Evolutionary conservation across 2,797 vertebrate genomes (phyloP), one percentile per base, ranked within the genome.

Genomic region (Mus caroli): DNA sequence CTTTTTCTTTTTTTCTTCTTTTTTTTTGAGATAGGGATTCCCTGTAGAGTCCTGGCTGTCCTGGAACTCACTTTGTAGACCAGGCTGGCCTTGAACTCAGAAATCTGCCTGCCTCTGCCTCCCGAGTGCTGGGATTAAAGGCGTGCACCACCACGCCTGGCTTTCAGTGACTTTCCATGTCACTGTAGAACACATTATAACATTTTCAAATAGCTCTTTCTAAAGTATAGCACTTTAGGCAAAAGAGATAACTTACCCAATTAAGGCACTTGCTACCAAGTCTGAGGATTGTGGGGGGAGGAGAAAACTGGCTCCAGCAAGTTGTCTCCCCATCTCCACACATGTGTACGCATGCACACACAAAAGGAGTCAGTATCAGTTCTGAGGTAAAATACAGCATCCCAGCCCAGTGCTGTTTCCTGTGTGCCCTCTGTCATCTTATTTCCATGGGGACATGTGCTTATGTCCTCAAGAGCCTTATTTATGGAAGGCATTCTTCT

Each of bases 401-500:
- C 56, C 69, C 83, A 58, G 77, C 58, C 79, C 31, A 28, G 67
- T 54, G 40, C 76, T 85, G 10, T 75, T 69, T 58, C 22, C 26
- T 12, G 83, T 50, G n/a, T 90, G 24, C 60, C 22, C 31, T 12
- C 84, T 50, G n/a, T 92, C 28, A 34, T 71, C 54, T 90, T 40
- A 60, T 64, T 93, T 88, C n/a, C n/a, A 37, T 77, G 22, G 54
- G 40, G 40, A 94, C n/a, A 54, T 89, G 26, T 58, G 7, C 22
- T 85, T 79, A n/a, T 22, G 19, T 87, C 62, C 89, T 87, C 34
- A 85, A n/a, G 80, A 60, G 43, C 75, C 52, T 82, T 94, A 83
- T 69, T 94, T 97, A 14, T 97, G 26, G 40, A 90, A 79, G 60
- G 4, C 75, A 50, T 90, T 91, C 2, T 94, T 91, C 84, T 62